Percentiles rank a stretch among this genome's conserved stretches.
Conservation (phyloP, 2,888 invertebrate genomes). For the Ophion ventricosus region DNA sequence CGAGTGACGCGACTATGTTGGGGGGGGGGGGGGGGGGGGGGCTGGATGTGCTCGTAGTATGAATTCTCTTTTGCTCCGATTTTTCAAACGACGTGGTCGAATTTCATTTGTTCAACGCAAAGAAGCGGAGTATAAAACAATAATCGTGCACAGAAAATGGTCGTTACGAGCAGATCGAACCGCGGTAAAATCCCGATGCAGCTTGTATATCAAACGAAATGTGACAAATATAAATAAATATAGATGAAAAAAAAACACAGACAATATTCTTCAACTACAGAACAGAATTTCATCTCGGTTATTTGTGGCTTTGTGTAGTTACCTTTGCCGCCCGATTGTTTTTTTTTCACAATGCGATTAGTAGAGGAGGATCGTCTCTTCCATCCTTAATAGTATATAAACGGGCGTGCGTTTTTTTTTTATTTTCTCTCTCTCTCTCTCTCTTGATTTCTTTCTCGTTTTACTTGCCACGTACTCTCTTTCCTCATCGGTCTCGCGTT, state of each 20-base stretch:
- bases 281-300: slow-evolving; percentile 56
- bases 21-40: not conserved
- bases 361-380: slow-evolving; percentile 65
- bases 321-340: slow-evolving; percentile 77
- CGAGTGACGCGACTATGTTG: not conserved
- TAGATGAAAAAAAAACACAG: slow-evolving; percentile 57
- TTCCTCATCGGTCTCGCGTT: not conserved
- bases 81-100: slow-evolving; percentile 70
- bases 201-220: slow-evolving; percentile 10
- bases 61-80: not conserved
- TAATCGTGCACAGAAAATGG: not conserved
- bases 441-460: too few relatives aligned
- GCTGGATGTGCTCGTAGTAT: not conserved
- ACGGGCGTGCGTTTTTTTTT: slow-evolving; percentile 18
- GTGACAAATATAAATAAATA: slow-evolving; percentile 26
- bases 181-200: slow-evolving; percentile 43
- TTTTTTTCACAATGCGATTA: slow-evolving; percentile 70
- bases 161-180: slow-evolving; percentile 26
- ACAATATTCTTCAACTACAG: slow-evolving; percentile 52
- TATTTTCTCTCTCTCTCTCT: slow-evolving; percentile 19
- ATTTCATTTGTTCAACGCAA: slow-evolving; percentile 41
- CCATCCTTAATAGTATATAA: slow-evolving; percentile 35
- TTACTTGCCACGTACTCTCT: not conserved
- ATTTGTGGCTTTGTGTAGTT: slow-evolving; percentile 73
- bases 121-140: slow-evolving; percentile 39